A percentile compares a stretch with the other conserved stretches of the same genome.
phyloP scores from a whole-genome alignment of 2,797 vertebrate genomes.

The Nothura maculosa region DNA sequence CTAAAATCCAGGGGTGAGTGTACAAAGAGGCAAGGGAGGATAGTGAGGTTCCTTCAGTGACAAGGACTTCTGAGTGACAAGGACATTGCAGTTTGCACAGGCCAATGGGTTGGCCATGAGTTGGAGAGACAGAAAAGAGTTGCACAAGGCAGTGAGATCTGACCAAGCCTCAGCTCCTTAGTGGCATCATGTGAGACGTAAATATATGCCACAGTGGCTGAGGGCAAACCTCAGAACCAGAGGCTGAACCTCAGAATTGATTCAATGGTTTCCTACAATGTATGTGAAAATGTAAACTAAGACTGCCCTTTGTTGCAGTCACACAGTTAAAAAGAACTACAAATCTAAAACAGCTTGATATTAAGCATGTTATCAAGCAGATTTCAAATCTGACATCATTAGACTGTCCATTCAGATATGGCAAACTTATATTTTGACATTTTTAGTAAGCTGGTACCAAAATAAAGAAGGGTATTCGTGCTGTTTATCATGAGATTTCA shows the following conservation, averaged over 20 bases:
- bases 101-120: neutral
- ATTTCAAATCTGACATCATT: neutral
- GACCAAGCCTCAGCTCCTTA: neutral
- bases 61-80: neutral
- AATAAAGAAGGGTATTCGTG: neutral
- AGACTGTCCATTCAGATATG: neutral
- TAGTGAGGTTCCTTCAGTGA: fast-evolving
- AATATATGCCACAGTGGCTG: fast-evolving
- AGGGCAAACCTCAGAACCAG: neutral
- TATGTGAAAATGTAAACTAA: neutral
- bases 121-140: neutral
- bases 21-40: neutral
- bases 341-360: neutral
- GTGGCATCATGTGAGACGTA: neutral
- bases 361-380: neutral
- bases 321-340: neutral
- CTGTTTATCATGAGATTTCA: neutral
- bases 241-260: neutral
- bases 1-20: neutral
- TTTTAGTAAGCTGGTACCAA: neutral
- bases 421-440: neutral
- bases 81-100: neutral
- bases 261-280: neutral
- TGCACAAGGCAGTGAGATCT: neutral
- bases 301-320: neutral